Conservation (phyloP, 2,888 invertebrate genomes). For the Hoplodrina blanda region DNA sequence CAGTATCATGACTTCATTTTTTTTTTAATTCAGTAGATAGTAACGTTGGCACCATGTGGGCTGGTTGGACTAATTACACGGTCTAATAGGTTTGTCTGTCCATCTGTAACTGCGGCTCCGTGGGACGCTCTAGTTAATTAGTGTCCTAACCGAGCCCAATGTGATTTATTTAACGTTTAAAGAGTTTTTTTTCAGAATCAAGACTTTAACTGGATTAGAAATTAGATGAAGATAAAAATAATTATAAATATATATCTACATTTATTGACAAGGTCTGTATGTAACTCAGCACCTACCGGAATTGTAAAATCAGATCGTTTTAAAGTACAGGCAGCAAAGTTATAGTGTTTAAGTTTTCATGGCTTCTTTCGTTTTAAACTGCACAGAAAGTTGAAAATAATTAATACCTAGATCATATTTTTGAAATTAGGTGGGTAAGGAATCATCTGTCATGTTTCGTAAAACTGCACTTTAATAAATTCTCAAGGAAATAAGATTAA, state of each 20-base stretch:
- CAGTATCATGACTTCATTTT: conserved; percentile 29
- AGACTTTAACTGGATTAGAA: conserved; percentile 36
- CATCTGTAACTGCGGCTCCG: conserved; percentile 88
- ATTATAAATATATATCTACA: too few relatives aligned
- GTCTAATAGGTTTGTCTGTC: conserved; percentile 86
- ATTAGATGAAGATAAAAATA: neutral
- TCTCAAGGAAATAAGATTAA: neutral
- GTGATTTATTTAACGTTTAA: conserved; percentile 82
- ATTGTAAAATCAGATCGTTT: neutral
- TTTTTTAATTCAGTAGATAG: conserved; percentile 46
- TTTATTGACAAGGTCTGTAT: neutral
- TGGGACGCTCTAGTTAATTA: conserved; percentile 87
- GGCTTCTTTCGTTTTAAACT: neutral
- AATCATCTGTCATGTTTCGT: too few relatives aligned
- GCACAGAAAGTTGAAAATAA: too few relatives aligned
- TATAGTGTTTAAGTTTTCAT: neutral
- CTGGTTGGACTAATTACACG: conserved; percentile 88
- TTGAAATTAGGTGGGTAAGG: too few relatives aligned
- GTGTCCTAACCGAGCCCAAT: conserved; percentile 80
- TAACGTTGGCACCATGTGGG: conserved; percentile 67
- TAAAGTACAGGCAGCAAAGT: neutral
- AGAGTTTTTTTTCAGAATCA: conserved; percentile 52
- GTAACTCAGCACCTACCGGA: too few relatives aligned
- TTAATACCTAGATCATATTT: too few relatives aligned
- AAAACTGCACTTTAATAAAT: neutral